phyloP scores from a whole-genome alignment of 1,140 invertebrate genomes.

The Papilio dardanus region DNA sequence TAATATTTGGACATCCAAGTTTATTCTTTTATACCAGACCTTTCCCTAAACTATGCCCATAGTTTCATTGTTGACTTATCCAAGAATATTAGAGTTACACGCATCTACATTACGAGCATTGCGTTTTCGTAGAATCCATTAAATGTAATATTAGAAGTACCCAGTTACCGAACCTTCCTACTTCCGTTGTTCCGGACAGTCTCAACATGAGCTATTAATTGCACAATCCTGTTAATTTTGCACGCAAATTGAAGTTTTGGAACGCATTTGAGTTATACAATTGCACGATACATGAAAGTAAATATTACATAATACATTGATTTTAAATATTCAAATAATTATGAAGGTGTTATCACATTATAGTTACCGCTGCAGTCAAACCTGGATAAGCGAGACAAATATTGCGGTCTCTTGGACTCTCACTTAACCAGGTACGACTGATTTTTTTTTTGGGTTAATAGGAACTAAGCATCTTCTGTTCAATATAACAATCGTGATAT shows the following conservation, averaged over 20 bases:
- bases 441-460: too few relatives aligned
- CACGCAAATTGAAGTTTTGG: conserved; percentile 52
- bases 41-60: too few relatives aligned
- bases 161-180: conserved; percentile 51
- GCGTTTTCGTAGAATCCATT: neutral
- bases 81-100: neutral
- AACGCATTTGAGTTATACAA: conserved; percentile 22
- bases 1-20: too few relatives aligned
- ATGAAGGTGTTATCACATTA: neutral
- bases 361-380: neutral
- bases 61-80: too few relatives aligned
- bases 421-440: too few relatives aligned
- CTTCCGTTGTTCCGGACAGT: conserved; percentile 62
- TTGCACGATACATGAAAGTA: conserved; percentile 19
- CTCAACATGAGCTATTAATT: conserved; percentile 43
- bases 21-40: too few relatives aligned
- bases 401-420: too few relatives aligned
- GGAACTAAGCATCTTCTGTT: too few relatives aligned
- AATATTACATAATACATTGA: conserved; percentile 2
- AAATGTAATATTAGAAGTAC: conserved; percentile 16
- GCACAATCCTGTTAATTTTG: conserved; percentile 58
- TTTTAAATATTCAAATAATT: conserved; percentile 14
- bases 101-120: neutral
- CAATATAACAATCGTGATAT: too few relatives aligned
- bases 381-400: too few relatives aligned